phyloP scores from a whole-genome alignment of 2,113 vertebrate genomes.

The Dicerorhinus sumatrensis region DNA sequence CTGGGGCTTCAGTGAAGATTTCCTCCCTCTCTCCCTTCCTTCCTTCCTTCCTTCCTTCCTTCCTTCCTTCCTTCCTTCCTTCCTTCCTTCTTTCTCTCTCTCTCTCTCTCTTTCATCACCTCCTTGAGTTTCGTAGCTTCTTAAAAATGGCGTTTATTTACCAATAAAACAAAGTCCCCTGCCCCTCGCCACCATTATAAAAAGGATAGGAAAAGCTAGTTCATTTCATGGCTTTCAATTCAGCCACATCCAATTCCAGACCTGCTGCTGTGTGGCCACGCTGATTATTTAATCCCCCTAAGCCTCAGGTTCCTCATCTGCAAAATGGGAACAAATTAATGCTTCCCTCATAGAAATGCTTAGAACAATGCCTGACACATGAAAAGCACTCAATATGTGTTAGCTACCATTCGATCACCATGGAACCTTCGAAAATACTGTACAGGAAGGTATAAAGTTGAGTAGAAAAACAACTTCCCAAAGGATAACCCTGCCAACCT shows the following conservation, averaged over 20 bases:
- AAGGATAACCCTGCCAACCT: background rate
- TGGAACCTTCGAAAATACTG: background rate
- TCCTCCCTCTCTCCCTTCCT: too few species aligned
- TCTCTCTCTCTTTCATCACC: background rate
- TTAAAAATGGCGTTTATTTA: background rate
- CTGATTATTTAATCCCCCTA: background rate
- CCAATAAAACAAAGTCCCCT: background rate
- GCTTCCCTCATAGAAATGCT: background rate
- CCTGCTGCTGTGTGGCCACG: background rate
- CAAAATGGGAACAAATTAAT: background rate
- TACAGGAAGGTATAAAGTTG: background rate
- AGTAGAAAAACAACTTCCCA: background rate
- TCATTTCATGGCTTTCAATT: background rate
- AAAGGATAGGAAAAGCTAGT: background rate
- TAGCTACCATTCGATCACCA: background rate
- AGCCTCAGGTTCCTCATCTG: background rate
- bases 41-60: background rate
- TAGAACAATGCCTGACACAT: background rate
- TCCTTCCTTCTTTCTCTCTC: too few species aligned
- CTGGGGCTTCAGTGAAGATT: background rate
- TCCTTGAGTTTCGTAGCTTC: background rate
- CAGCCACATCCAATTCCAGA: background rate
- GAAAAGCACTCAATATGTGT: accelerated
- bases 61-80: background rate
- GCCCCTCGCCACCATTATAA: background rate